A percentile compares a stretch with the other conserved stretches of the same genome.
Evolutionary conservation across 1,140 invertebrate genomes (phyloP).

Genomic region (Odontomachus brunneus): DNA sequence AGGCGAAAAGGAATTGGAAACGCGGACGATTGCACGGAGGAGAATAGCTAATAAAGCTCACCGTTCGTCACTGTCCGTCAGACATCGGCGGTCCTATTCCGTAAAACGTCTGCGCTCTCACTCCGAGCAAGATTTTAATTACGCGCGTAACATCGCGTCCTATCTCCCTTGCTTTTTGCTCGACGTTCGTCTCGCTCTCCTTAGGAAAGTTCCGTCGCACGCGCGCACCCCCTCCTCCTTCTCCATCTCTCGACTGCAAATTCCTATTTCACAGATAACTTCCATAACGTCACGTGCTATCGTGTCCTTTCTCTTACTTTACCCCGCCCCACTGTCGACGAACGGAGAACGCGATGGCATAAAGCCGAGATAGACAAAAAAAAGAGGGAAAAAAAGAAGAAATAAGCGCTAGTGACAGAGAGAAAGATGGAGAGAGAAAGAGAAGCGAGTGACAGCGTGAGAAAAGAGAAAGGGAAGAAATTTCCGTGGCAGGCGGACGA

Average conservation of each 20-base stretch:
- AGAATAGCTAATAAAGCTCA: conserved; percentile 12
- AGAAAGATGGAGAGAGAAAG: not conserved
- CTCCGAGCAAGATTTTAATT: conserved; percentile 55
- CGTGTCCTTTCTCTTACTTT: conserved; percentile 29
- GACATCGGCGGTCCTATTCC: conserved; percentile 17
- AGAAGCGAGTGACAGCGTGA: not conserved
- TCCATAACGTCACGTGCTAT: conserved; percentile 69
- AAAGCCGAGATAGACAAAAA: conserved; percentile 25
- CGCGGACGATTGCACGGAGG: not conserved
- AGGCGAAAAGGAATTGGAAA: not conserved
- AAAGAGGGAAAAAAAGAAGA: conserved; percentile 32
- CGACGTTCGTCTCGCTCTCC: conserved; percentile 26
- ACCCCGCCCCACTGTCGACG: conserved; percentile 5
- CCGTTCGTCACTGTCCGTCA: not conserved
- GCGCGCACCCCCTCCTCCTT: not conserved
- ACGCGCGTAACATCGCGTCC: conserved; percentile 37
- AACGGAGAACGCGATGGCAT: conserved; percentile 29
- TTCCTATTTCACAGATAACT: conserved; percentile 73
- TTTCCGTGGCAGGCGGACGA: conserved; percentile 21
- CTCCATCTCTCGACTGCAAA: conserved; percentile 34
- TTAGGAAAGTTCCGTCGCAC: conserved; percentile 2
- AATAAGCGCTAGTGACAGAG: conserved; percentile 26
- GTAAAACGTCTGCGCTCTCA: conserved; percentile 25
- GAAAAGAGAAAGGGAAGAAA: conserved; percentile 44
- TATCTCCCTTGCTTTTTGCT: not conserved